Conservation (phyloP, 2,797 vertebrate genomes). For the Ciconia nigra region DNA sequence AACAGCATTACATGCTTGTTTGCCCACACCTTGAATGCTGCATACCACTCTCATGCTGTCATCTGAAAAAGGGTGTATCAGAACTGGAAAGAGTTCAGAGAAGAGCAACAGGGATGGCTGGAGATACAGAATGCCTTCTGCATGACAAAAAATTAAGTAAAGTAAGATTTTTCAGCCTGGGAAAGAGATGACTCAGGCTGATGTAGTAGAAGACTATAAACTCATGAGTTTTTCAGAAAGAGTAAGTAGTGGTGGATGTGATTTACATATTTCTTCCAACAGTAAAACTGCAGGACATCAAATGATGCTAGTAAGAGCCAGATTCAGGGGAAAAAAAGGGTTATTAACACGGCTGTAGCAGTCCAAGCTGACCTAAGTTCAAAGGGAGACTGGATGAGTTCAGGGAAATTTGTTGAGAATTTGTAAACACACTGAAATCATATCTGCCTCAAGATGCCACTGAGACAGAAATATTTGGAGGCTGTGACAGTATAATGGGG, state of each 20-base stretch:
- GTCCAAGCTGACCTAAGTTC: background rate
- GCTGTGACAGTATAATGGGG: background rate
- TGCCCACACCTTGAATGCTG: background rate
- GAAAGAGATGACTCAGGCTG: background rate
- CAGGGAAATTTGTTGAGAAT: background rate
- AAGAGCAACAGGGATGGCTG: background rate
- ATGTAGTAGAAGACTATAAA: background rate
- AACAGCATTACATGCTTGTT: background rate
- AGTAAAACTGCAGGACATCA: background rate
- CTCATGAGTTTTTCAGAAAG: background rate
- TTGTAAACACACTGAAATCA: background rate
- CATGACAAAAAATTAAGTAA: background rate
- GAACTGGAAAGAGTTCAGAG: background rate
- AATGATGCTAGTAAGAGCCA: background rate
- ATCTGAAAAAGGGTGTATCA: background rate
- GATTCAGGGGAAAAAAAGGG: accelerated
- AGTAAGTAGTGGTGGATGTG: background rate
- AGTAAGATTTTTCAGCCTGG: background rate
- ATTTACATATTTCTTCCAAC: background rate
- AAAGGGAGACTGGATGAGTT: background rate
- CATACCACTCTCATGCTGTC: background rate
- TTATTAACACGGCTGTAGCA: background rate
- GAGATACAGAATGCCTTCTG: background rate
- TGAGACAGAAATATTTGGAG: background rate
- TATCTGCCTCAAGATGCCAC: background rate